phyloP scores from a whole-genome alignment of 2,888 invertebrate species.

The Erebia epiphron region DNA sequence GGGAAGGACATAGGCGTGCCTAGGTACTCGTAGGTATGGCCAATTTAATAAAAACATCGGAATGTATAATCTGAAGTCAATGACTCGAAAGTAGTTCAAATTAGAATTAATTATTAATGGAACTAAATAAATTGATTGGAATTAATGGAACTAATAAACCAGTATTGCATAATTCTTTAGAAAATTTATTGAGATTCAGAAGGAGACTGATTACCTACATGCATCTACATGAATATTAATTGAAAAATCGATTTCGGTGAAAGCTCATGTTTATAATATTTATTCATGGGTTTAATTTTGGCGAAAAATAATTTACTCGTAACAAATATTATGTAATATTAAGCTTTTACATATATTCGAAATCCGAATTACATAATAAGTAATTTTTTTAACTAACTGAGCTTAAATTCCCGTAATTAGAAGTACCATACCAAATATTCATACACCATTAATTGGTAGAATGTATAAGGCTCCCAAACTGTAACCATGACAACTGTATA shows the following conservation, averaged over 20 bases:
- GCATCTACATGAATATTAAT: slow-evolving; percentile 9
- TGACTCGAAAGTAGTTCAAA: neutral
- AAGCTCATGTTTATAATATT: neutral
- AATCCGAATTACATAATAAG: too few species aligned
- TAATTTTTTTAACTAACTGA: too few species aligned
- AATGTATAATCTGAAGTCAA: neutral
- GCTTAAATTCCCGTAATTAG: too few species aligned
- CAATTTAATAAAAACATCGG: too few species aligned
- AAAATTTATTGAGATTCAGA: slow-evolving; percentile 12
- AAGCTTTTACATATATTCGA: too few species aligned
- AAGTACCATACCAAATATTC: too few species aligned
- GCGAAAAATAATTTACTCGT: neutral
- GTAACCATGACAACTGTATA: too few species aligned
- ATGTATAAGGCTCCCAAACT: too few species aligned
- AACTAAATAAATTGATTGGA: slow-evolving; percentile 6
- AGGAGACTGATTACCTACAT: neutral
- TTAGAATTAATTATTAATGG: neutral
- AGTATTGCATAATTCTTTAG: slow-evolving; percentile 8
- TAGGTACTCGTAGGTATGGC: too few species aligned
- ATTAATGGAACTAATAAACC: slow-evolving; percentile 2
- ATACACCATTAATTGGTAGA: too few species aligned
- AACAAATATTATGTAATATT: too few species aligned
- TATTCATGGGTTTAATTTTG: neutral
- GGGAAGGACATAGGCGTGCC: too few species aligned
- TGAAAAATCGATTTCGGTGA: slow-evolving; percentile 12